phyloP scores from a whole-genome alignment of 2,797 vertebrate species.

The Phrynocephalus guinanensis region DNA sequence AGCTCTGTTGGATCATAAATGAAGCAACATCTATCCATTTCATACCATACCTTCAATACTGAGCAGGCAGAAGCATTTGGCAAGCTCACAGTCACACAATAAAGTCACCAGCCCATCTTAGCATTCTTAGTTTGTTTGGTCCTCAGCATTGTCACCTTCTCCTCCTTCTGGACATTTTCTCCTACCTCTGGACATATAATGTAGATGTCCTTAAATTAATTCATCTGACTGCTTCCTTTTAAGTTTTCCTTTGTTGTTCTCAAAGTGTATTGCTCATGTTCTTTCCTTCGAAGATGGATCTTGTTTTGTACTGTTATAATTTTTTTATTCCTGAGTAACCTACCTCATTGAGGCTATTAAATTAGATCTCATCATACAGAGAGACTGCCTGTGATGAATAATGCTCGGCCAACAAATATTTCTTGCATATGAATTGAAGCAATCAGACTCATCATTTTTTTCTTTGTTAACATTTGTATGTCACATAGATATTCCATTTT shows the following conservation, averaged over 20 bases:
- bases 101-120: neutral
- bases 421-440: neutral
- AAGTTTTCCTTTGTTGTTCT: neutral
- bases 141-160: neutral
- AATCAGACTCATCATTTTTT: neutral
- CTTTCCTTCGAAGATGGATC: neutral
- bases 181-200: no score
- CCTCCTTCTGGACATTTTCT: no score
- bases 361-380: neutral
- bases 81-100: neutral
- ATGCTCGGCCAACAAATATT: neutral
- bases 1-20: neutral
- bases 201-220: no score
- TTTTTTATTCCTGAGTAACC: neutral
- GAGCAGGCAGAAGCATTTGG: neutral
- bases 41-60: neutral
- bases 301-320: neutral
- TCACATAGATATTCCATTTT: conserved; percentile 5
- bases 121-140: neutral
- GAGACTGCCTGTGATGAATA: neutral
- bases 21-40: neutral
- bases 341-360: neutral
- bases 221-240: neutral
- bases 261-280: neutral
- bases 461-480: neutral